phyloP scores from a whole-genome alignment of 2,888 invertebrate species.

The Drosophila longiperda region DNA sequence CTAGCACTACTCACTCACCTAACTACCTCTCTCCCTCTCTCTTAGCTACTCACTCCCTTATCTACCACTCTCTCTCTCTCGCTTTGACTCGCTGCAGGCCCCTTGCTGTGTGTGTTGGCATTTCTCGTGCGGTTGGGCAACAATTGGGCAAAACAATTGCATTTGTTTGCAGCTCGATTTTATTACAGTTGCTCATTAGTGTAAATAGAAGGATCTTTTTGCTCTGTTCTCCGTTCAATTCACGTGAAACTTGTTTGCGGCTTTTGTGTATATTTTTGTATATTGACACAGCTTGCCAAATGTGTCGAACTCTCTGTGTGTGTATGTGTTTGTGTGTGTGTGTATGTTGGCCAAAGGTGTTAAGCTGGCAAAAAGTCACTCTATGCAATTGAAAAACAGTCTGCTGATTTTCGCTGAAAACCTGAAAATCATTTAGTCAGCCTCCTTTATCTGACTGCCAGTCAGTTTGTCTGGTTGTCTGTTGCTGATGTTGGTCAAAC shows the following conservation, averaged over 20 bases:
- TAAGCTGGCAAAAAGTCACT: constrained; percentile 79
- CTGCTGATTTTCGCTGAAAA: constrained; percentile 65
- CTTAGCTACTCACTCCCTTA: constrained; percentile 55
- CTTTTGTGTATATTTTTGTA: constrained; percentile 29
- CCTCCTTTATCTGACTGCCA: constrained; percentile 13
- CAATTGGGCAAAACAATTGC: constrained; percentile 73
- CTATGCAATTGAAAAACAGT: constrained; percentile 10
- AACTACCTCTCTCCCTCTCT: not conserved
- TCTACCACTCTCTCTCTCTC: constrained; percentile 5
- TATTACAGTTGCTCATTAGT: constrained; percentile 80
- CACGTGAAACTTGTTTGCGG: constrained; percentile 72
- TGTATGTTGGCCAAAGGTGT: constrained; percentile 59
- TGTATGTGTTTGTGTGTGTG: constrained; percentile 1
- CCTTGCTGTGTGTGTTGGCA: constrained; percentile 57
- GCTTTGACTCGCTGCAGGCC: not conserved
- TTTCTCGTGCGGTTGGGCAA: constrained; percentile 67
- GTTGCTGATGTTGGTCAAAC: constrained; percentile 16
- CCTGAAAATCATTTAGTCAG: constrained; percentile 70
- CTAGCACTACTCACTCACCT: not conserved
- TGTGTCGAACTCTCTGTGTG: constrained; percentile 32
- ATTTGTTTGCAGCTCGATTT: constrained; percentile 57
- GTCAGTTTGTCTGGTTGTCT: constrained; percentile 6
- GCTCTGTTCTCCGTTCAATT: constrained; percentile 43
- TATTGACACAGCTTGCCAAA: constrained; percentile 79
- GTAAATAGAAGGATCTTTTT: constrained; percentile 63